These are phyloP conservation scores for Platysteira castanea DNA, from an alignment of 2,113 vertebrate species.

Conservation along the genomic window DNA sequence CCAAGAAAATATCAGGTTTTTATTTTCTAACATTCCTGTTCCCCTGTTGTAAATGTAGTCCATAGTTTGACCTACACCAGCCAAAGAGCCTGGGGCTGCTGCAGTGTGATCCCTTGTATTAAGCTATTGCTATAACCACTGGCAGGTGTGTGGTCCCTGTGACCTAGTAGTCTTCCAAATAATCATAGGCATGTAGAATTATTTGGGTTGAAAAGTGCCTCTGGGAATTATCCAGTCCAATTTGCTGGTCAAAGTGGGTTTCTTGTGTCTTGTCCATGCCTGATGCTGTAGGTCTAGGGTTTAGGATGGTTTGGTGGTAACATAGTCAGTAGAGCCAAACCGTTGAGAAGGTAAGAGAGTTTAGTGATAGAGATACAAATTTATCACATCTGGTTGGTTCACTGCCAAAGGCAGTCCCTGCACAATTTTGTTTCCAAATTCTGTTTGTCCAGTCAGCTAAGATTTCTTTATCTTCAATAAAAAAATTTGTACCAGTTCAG, in stretches of 20 bases:
- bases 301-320: not conserved
- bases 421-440: not conserved
- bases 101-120: accelerated
- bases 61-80: not conserved
- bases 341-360: not conserved
- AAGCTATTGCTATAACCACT: not conserved
- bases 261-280: not conserved
- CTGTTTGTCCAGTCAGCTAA: not conserved
- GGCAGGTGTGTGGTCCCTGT: not conserved
- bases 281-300: not conserved
- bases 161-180: no score
- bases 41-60: not conserved
- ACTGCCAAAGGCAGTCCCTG: not conserved
- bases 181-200: not conserved
- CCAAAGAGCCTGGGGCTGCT: no score
- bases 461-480: not conserved
- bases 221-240: not conserved
- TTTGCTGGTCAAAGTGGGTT: not conserved
- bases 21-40: not conserved
- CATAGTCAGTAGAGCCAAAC: not conserved
- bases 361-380: not conserved
- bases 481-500: not conserved
- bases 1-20: not conserved
- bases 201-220: not conserved
- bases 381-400: not conserved